phyloP scores from a whole-genome alignment of 2,888 invertebrate genomes.

The Megalurothrips usitatus region DNA sequence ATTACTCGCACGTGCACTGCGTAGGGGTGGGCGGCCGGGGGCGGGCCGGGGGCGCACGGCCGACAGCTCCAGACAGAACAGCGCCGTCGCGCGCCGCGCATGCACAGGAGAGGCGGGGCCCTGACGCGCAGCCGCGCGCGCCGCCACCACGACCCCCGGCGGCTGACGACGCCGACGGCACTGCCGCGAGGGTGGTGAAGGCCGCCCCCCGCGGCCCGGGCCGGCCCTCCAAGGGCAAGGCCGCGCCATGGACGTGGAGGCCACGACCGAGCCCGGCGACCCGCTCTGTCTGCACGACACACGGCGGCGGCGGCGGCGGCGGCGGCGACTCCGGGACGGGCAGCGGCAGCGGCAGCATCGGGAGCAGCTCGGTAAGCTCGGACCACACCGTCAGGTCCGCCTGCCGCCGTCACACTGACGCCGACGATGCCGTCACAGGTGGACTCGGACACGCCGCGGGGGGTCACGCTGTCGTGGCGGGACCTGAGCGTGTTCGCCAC shows the following conservation, averaged over 20 bases:
- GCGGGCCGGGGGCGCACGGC: background rate
- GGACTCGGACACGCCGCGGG: constrained; percentile 40
- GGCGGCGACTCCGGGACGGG: background rate
- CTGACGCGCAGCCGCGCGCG: no score
- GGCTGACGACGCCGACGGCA: background rate
- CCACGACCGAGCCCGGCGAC: background rate
- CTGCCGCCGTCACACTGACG: background rate
- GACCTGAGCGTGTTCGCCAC: constrained; percentile 68
- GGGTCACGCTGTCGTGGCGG: constrained; percentile 72
- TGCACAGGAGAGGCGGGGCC: no score
- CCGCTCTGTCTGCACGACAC: background rate
- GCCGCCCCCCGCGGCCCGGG: background rate
- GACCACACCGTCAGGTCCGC: background rate
- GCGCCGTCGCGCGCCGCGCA: no score
- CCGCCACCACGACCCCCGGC: no score
- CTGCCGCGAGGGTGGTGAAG: no score
- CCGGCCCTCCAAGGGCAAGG: background rate
- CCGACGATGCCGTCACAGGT: background rate
- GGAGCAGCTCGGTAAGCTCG: background rate
- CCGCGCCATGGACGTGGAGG: background rate
- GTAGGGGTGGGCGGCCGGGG: background rate
- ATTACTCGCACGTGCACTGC: background rate
- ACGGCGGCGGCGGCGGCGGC: background rate
- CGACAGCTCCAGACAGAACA: background rate
- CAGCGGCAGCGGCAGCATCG: background rate